These are phyloP conservation scores for Illadopsis cleaveri DNA, from an alignment of 2,113 vertebrate genomes.

Conservation along the genomic window DNA sequence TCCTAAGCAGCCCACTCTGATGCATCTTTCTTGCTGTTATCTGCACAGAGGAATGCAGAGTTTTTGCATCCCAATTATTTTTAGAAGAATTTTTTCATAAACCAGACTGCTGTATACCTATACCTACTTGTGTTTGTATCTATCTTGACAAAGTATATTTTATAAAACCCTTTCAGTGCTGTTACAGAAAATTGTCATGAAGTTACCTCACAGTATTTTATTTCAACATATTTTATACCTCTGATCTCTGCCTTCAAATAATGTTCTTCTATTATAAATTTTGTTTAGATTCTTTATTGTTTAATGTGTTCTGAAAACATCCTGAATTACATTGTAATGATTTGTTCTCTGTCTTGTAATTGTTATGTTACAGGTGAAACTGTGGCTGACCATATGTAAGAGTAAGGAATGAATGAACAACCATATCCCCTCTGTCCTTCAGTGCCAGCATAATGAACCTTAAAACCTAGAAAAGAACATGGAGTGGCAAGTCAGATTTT, in stretches of 20 bases:
- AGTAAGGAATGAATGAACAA: neutral
- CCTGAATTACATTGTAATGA: neutral
- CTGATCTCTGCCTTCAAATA: neutral
- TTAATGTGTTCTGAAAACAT: neutral
- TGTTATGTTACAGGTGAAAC: neutral
- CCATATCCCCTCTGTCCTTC: neutral
- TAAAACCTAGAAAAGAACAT: neutral
- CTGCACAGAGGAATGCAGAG: neutral
- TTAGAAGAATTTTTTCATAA: neutral
- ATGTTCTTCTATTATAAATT: neutral
- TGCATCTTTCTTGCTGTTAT: neutral
- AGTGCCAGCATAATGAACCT: neutral
- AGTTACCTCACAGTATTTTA: neutral
- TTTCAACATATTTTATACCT: neutral
- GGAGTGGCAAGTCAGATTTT: neutral
- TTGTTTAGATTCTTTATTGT: neutral
- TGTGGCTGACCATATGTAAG: neutral
- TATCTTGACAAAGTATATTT: neutral
- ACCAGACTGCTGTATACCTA: neutral
- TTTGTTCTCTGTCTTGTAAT: constrained; percentile 19
- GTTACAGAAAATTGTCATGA: neutral
- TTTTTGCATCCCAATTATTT: neutral
- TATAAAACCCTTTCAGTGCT: neutral
- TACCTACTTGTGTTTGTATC: neutral
- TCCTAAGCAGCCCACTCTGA: neutral